These are phyloP conservation scores for Danio choprae DNA, from an alignment of 2,797 vertebrate genomes.

Conservation along the genomic window DNA sequence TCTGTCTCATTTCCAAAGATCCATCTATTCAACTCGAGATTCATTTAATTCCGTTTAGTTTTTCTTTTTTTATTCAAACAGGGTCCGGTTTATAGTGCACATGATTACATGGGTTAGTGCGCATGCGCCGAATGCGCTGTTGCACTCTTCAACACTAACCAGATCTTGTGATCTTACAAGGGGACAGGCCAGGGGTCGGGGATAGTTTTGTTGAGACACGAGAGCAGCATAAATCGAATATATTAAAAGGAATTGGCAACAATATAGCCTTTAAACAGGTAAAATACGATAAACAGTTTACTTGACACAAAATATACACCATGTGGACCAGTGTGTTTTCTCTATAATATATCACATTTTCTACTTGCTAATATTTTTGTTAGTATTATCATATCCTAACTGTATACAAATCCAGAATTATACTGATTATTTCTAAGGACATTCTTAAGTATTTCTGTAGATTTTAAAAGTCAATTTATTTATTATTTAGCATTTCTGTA, in stretches of 20 bases:
- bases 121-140: slow-evolving; percentile 11
- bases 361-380: no score
- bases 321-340: no score
- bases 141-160: not conserved
- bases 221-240: not conserved
- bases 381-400: no score
- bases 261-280: not conserved
- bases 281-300: no score
- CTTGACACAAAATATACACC: no score
- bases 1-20: not conserved
- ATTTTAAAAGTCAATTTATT: no score
- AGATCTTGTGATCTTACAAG: slow-evolving; percentile 7
- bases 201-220: not conserved
- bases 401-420: no score
- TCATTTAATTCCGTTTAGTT: not conserved
- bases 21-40: not conserved
- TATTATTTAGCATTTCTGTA: no score
- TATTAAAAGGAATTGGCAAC: not conserved
- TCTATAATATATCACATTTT: no score
- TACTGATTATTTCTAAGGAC: no score
- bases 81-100: not conserved
- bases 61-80: not conserved
- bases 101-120: not conserved
- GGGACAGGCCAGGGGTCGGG: no score
- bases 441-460: no score